phyloP scores from a whole-genome alignment of 2,888 invertebrate genomes.

The Crepidodera aurea region DNA sequence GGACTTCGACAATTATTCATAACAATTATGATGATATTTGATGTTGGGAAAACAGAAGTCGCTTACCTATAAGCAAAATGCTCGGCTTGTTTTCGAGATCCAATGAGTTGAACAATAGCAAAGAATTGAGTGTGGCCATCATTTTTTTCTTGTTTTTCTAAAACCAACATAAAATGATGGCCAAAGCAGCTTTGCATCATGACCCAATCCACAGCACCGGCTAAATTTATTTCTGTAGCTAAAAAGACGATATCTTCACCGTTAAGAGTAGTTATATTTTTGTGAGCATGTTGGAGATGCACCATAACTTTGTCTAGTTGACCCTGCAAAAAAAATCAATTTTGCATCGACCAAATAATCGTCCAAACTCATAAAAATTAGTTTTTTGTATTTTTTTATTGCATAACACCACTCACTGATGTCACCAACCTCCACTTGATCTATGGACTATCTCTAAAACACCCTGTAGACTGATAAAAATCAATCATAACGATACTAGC shows the following conservation, averaged over 20 bases:
- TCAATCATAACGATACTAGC: too few species aligned
- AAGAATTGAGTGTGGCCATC: constrained; percentile 97
- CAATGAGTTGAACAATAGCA: constrained; percentile 98
- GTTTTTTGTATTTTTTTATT: too few species aligned
- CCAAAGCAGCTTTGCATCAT: constrained; percentile 99
- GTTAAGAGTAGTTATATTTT: constrained; percentile 97
- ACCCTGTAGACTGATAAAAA: too few species aligned
- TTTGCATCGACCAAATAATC: background rate
- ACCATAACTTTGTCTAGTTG: constrained; percentile 98
- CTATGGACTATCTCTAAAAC: too few species aligned
- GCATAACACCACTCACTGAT: too few species aligned
- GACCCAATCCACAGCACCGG: constrained; percentile 99
- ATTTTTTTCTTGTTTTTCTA: constrained; percentile 98
- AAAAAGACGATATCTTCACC: constrained; percentile 99
- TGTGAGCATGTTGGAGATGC: constrained; percentile 95
- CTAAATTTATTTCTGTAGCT: constrained; percentile 98
- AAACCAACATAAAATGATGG: constrained; percentile 98
- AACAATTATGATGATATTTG: too few species aligned
- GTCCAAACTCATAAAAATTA: too few species aligned
- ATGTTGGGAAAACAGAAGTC: too few species aligned
- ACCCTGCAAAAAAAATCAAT: constrained; percentile 65
- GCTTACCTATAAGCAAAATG: constrained; percentile 92
- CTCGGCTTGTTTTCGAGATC: constrained; percentile 98
- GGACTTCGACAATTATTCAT: too few species aligned
- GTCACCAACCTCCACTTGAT: too few species aligned